A percentile compares a stretch with the other conserved stretches of the same genome.
Conservation (phyloP, 2,888 invertebrate genomes). For the Aproaerema taeniolella region DNA sequence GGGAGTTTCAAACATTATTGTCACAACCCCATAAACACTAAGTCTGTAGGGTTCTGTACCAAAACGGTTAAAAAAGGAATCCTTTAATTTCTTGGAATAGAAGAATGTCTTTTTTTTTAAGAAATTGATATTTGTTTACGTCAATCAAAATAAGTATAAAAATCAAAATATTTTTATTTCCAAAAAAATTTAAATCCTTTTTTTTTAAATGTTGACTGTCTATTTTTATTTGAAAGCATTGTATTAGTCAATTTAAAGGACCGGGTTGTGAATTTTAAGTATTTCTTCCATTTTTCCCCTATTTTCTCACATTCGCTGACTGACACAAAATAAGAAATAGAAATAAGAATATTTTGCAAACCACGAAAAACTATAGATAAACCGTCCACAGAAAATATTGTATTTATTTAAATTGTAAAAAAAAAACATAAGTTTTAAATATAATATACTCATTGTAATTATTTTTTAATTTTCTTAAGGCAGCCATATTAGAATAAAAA, state of each 20-base stretch:
- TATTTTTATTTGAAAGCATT: too few species aligned
- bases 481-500: constrained; percentile 61
- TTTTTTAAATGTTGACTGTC: too few species aligned
- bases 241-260: constrained; percentile 39
- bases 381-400: constrained; percentile 68
- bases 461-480: constrained; percentile 34
- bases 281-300: constrained; percentile 27
- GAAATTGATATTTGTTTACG: too few species aligned
- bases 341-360: constrained; percentile 55
- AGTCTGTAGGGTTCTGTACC: too few species aligned
- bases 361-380: constrained; percentile 49
- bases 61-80: too few species aligned
- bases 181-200: neutral
- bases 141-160: too few species aligned
- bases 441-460: constrained; percentile 53
- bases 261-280: constrained; percentile 45
- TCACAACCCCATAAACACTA: too few species aligned
- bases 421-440: constrained; percentile 36
- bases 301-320: constrained; percentile 39
- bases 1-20: too few species aligned
- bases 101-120: too few species aligned
- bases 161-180: too few species aligned
- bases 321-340: constrained; percentile 58
- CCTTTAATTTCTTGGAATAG: too few species aligned
- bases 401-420: constrained; percentile 63